Conservation (phyloP, 2,888 invertebrate genomes). For the Leucophora obtusa region DNA sequence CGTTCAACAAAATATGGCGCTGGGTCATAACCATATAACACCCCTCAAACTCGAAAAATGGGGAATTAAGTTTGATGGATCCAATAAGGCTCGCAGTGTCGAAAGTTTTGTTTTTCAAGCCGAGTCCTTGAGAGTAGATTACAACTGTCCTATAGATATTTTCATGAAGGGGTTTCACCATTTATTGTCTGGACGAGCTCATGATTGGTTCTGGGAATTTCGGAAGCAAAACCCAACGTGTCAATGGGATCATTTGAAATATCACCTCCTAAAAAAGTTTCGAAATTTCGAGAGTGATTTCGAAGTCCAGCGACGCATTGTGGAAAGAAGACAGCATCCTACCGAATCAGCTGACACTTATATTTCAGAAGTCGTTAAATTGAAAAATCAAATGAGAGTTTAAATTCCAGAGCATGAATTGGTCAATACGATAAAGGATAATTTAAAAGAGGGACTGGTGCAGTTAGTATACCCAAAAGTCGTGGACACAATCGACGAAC, state of each 20-base stretch:
- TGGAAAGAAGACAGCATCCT: neutral
- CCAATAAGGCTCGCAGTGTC: neutral
- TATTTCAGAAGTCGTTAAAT: neutral
- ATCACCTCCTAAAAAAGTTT: constrained; percentile 14
- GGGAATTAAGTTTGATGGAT: constrained; percentile 22
- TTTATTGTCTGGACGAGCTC: neutral
- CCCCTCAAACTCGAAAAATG: constrained; percentile 8
- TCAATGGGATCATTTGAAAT: neutral
- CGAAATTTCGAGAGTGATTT: neutral
- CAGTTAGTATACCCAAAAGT: neutral
- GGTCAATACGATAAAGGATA: neutral
- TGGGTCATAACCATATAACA: neutral
- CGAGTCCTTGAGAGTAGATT: neutral
- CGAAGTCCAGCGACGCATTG: constrained; percentile 4
- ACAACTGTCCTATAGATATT: neutral
- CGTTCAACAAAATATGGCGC: no score
- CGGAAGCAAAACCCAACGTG: neutral
- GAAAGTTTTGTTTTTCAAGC: constrained; percentile 18
- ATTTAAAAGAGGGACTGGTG: neutral
- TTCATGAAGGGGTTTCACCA: constrained; percentile 20
- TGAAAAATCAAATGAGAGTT: constrained; percentile 20
- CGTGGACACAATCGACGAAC: neutral
- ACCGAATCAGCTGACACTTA: neutral
- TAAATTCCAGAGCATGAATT: neutral
- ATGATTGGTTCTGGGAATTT: neutral